phyloP scores from a whole-genome alignment of 2,888 invertebrate species.

The Amiota mariae region DNA sequence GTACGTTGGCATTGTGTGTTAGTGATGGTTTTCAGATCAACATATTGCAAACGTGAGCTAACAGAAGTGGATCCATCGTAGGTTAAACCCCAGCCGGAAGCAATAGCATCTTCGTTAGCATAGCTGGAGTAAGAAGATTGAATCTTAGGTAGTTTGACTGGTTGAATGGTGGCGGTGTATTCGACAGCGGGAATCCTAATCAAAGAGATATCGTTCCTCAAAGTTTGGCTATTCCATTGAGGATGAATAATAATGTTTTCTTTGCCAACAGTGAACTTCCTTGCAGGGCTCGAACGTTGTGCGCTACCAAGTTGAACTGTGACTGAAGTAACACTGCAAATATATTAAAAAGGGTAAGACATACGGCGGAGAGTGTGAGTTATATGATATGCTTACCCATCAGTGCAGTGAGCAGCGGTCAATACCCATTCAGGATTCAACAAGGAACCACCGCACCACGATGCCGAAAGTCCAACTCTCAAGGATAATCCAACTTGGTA shows the following conservation, averaged over 20 bases:
- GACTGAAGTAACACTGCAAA: constrained; percentile 45
- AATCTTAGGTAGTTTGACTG: constrained; percentile 52
- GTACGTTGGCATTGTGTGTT: constrained; percentile 52
- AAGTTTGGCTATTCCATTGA: constrained; percentile 51
- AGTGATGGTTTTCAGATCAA: constrained; percentile 51
- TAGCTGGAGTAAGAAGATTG: constrained; percentile 51
- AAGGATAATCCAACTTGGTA: constrained; percentile 64
- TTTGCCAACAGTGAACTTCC: constrained; percentile 46
- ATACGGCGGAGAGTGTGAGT: background rate
- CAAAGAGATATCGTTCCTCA: constrained; percentile 61
- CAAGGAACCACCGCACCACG: constrained; percentile 68
- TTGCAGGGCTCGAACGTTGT: constrained; percentile 41
- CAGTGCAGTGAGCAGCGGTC: constrained; percentile 69
- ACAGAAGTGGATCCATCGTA: constrained; percentile 52
- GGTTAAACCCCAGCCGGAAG: constrained; percentile 68
- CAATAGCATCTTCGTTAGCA: constrained; percentile 50
- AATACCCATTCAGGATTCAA: constrained; percentile 60
- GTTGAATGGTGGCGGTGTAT: constrained; percentile 47
- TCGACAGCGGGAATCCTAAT: constrained; percentile 52
- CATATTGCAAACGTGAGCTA: constrained; percentile 51
- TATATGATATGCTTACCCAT: constrained; percentile 48
- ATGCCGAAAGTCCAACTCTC: constrained; percentile 38
- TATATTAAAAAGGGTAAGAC: background rate
- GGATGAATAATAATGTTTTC: constrained; percentile 48
- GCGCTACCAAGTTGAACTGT: constrained; percentile 57